Evolutionary conservation across 2,888 invertebrate species (phyloP).

Genomic region (Agonopterix subpropinquella): DNA sequence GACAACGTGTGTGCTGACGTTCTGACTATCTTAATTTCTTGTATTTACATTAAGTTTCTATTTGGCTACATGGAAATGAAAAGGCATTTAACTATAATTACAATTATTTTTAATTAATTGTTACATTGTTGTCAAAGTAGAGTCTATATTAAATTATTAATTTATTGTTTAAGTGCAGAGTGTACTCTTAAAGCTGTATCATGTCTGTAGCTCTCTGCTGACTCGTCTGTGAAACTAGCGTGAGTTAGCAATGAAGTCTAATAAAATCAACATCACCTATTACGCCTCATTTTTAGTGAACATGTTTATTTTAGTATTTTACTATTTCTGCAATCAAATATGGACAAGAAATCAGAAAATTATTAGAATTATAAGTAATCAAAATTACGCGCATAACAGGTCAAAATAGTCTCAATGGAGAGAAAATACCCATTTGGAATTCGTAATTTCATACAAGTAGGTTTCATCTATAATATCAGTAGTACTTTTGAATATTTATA

Average conservation of each 20-base stretch:
- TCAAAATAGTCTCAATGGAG: too few relatives aligned
- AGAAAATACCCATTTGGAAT: too few relatives aligned
- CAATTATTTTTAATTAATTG: conserved; percentile 54
- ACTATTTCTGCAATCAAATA: too few relatives aligned
- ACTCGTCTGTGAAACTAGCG: neutral
- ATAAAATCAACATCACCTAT: neutral
- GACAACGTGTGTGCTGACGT: conserved; percentile 34
- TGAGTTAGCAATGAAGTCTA: neutral
- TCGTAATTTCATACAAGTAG: too few relatives aligned
- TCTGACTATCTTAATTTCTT: conserved; percentile 17
- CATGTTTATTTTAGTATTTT: too few relatives aligned
- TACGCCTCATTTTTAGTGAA: neutral
- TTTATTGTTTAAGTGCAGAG: conserved; percentile 46
- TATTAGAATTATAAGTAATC: too few relatives aligned
- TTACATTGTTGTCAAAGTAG: conserved; percentile 67
- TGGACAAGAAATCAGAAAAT: too few relatives aligned
- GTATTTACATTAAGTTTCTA: conserved; percentile 39
- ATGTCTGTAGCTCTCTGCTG: conserved; percentile 8
- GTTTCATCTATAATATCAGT: too few relatives aligned
- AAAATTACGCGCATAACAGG: too few relatives aligned
- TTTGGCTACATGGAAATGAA: conserved; percentile 44
- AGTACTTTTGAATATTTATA: too few relatives aligned
- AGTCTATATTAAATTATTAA: conserved; percentile 70
- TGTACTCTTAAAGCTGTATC: conserved; percentile 3
- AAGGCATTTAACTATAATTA: conserved; percentile 69